Conservation (phyloP, 2,113 vertebrate genomes). For the Malurus alboscapulatus region DNA sequence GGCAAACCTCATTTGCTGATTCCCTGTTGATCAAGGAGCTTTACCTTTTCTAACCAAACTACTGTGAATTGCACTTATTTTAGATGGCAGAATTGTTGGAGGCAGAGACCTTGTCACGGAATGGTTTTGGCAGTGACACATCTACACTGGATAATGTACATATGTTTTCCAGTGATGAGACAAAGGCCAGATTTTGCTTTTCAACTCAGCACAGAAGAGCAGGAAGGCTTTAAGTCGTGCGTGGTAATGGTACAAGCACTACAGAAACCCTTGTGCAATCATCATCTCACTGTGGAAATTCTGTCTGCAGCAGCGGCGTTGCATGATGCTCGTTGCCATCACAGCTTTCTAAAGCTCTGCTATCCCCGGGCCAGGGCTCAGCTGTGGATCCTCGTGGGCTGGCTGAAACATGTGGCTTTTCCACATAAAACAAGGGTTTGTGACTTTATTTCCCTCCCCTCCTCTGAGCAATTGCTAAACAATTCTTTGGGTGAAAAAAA, state of each 20-base stretch:
- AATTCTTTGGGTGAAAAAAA: not conserved
- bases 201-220: not conserved
- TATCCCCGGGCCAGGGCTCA: not conserved
- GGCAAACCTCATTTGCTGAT: not conserved
- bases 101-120: not conserved
- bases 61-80: not conserved
- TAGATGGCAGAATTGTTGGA: not conserved
- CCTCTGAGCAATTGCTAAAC: slow-evolving; percentile 33
- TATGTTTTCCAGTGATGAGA: not conserved
- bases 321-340: not conserved
- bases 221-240: not conserved
- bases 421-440: slow-evolving; percentile 35
- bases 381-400: not conserved
- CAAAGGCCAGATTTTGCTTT: slow-evolving; percentile 2
- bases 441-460: slow-evolving; percentile 19
- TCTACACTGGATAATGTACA: fast-evolving
- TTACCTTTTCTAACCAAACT: not conserved
- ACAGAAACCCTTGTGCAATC: not conserved
- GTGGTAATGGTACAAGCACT: not conserved
- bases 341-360: not conserved
- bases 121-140: not conserved
- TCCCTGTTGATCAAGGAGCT: not conserved
- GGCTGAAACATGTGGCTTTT: slow-evolving; percentile 24
- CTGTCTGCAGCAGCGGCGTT: not conserved
- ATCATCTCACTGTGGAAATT: not conserved